Base-by-base conservation (phyloP, 2,113 vertebrate species). In the Nestor notabilis region DNA sequence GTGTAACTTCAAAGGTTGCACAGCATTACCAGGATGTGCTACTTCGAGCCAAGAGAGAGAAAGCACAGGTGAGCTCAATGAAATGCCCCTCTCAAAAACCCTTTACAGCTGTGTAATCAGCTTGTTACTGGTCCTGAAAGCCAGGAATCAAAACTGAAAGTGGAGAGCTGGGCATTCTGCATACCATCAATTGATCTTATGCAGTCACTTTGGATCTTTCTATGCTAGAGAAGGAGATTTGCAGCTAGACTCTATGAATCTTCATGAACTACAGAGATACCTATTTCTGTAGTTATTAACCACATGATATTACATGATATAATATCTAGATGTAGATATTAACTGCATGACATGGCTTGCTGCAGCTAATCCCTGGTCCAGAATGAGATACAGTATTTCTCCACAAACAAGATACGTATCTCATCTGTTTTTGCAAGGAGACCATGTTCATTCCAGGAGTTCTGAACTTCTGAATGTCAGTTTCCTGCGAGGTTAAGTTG, bases 11-110 rank as follows among this genome's bases (percentile, higher is more conserved):
- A 2, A 96, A 98, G 3, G 98, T 99, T 77, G 99, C 99, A 31
- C 99, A 99, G 94, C 99, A 99, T 97, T 99, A 99, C 96, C 99
- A 99, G 31, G 99, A 99, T 70, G 99, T 98, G 0, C 98, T 99
- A 35, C 98, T 99, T 94, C 98, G 99, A 93, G 98, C 99, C 10
- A 99, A 99, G 95, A 97, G 99, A 65, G 99, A 99, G 96, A 99
- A 99, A 89, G 99, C 99, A 20, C 99, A 99, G 83, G 99, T 99
- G 97, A 95, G 99, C 60, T 33, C 17, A 53, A 3, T 35, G 11
- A 21, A 39, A 53, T 10, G 5, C 13, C 37, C 5, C 10, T 78
- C 11, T 75, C 10, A 8, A 31, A 84, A 68, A 83, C 24, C 13
- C 7, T 75, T 83, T 52, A 17, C 11, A 2, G 85, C 23, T 84